phyloP scores from a whole-genome alignment of 2,797 vertebrate species.

The Notoglanidium macrostoma region DNA sequence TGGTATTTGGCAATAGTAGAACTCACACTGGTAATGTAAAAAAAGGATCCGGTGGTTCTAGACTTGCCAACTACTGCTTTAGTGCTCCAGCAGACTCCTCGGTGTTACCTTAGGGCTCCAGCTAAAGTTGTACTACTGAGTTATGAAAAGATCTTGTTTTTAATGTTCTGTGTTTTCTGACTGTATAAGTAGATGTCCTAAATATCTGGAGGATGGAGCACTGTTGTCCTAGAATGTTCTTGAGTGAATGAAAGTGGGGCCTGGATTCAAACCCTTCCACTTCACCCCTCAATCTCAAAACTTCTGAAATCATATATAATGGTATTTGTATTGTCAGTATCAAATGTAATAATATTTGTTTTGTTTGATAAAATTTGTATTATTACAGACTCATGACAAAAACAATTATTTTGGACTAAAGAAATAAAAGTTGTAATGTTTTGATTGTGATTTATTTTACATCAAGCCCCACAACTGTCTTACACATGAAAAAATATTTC shows the following conservation, averaged over 20 bases:
- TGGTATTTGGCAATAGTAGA: conserved; percentile 99
- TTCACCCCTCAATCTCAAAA: conserved; percentile 82
- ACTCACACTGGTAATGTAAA: conserved; percentile 99
- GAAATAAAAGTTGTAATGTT: not conserved
- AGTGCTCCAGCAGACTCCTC: conserved; percentile 65
- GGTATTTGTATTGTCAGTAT: no score
- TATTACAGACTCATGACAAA: not conserved
- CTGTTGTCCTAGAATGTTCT: not conserved
- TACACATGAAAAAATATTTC: no score
- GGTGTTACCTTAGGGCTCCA: conserved; percentile 18
- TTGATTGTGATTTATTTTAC: not conserved
- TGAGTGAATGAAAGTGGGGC: conserved; percentile 84
- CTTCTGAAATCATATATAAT: conserved; percentile 28
- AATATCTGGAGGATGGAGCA: conserved; percentile 3
- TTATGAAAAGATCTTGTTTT: not conserved
- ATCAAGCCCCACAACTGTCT: not conserved
- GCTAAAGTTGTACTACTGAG: not conserved
- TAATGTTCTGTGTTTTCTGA: not conserved
- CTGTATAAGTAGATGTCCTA: not conserved
- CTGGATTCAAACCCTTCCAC: conserved; percentile 73
- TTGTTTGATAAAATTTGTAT: not conserved
- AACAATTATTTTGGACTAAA: not conserved
- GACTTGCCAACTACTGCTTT: conserved; percentile 98
- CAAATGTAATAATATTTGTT: not conserved
- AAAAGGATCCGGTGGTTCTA: conserved; percentile 99